These are phyloP conservation scores for Bombus consobrinus DNA, from an alignment of 1,140 invertebrate genomes.

Conservation along the genomic window DNA sequence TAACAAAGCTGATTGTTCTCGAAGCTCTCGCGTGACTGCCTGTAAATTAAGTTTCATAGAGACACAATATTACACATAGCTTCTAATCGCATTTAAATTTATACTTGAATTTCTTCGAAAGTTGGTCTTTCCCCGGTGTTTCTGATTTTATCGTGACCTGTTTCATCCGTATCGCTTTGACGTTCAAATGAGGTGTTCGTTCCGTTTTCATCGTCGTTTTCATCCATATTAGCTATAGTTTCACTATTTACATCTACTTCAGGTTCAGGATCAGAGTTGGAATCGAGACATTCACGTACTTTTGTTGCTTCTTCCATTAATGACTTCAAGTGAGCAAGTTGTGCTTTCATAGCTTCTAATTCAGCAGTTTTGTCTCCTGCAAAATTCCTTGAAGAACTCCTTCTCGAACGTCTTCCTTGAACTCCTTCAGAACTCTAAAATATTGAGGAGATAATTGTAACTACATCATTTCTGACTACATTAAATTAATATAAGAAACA, in stretches of 20 bases:
- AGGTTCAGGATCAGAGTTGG: conserved; percentile 65
- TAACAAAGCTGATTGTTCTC: conserved; percentile 75
- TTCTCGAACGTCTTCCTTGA: neutral
- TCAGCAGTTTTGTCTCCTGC: conserved; percentile 76
- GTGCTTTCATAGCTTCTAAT: conserved; percentile 77
- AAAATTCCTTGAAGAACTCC: conserved; percentile 58
- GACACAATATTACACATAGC: neutral
- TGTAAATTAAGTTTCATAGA: conserved; percentile 44
- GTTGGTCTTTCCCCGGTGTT: conserved; percentile 61
- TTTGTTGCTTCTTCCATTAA: conserved; percentile 76
- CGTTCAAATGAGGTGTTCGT: conserved; percentile 63
- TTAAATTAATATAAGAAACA: conserved; percentile 3
- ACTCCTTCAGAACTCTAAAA: conserved; percentile 69
- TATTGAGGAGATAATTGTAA: neutral
- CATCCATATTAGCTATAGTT: conserved; percentile 24
- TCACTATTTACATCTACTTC: conserved; percentile 66
- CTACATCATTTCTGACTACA: neutral
- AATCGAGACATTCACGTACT: conserved; percentile 64
- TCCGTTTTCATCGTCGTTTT: conserved; percentile 60
- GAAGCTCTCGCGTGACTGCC: conserved; percentile 77
- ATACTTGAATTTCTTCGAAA: conserved; percentile 74
- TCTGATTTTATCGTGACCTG: conserved; percentile 52
- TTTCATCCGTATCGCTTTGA: conserved; percentile 68
- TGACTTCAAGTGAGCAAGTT: conserved; percentile 77
- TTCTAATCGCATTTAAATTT: neutral